Evolutionary conservation across 2,888 invertebrate species (phyloP), one percentile per base, ranked within the genome.

Genomic region (Augochlorella aurata): DNA sequence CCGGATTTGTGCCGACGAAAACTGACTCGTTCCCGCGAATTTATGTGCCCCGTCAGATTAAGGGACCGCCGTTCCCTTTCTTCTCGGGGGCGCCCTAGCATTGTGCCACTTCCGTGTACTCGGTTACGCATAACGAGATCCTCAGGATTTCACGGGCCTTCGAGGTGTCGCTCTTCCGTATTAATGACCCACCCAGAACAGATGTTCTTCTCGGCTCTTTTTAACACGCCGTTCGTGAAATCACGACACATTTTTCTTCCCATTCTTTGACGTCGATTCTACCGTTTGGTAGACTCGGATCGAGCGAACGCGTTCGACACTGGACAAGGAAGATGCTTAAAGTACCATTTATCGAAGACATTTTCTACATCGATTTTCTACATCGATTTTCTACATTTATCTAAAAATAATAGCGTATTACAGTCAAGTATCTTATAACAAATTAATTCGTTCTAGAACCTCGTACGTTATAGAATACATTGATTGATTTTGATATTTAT

Each of bases 1-100:
- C 83, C 69, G 90, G 89, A 90, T 92, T 91, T 89, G 83, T 89
- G 18, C 87, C 85, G 89, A 87, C 85, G 89, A 88, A 92, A 93
- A 93, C 92, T 92, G 92, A 93, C 92, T 93, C 90, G 93, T 93
- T 93, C 88, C 91, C 92, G 92, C 92, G 90, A 93, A 93, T 93
- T 93, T 93, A 93, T 93, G 93, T 90, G 89, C 84, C 85, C 90
- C 91, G 92, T 93, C 92, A 90, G 93, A 93, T 93, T 93, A 93
- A 89, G 87, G 85, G 87, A 87, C 89, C 87, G 24, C 75, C 80
- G 86, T 82, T 79, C 83, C 77, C 75, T 85, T 87, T 88, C 81
- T 83, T 76, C 81, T 81, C 81, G 76, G 79, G 82, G 75, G 82
- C 84, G 81, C 79, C 81, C 83, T 74, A 9, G 87, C 86, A 91